These are phyloP conservation scores for Zaprionus lineosus DNA, from an alignment of 2,888 invertebrate species.

Conservation along the genomic window DNA sequence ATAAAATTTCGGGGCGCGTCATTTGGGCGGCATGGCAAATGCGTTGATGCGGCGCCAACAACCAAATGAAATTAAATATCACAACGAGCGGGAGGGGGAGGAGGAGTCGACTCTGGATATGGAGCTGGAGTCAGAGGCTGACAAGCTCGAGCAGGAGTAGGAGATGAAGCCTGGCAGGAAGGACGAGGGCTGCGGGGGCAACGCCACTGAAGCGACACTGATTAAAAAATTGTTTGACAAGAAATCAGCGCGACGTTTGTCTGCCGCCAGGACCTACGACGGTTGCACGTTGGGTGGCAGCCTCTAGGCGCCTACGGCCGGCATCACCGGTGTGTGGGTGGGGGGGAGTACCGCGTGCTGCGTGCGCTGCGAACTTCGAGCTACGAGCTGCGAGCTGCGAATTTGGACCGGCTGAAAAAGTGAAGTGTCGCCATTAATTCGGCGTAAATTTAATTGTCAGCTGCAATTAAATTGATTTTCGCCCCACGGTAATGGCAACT, in stretches of 20 bases:
- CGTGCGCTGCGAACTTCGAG: no score
- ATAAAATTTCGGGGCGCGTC: slow-evolving; percentile 27
- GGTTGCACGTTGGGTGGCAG: no score
- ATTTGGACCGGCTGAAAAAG: slow-evolving; percentile 29
- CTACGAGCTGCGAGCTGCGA: slow-evolving; percentile 1
- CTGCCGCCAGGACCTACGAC: slow-evolving; percentile 29
- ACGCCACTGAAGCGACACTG: slow-evolving; percentile 74
- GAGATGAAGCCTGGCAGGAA: neutral
- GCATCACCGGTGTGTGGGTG: no score
- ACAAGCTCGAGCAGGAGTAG: neutral
- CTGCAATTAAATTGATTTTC: slow-evolving; percentile 78
- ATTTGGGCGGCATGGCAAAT: slow-evolving; percentile 24
- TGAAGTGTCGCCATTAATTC: slow-evolving; percentile 72
- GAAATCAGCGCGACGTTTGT: slow-evolving; percentile 73
- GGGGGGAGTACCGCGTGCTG: no score
- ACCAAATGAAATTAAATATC: slow-evolving; percentile 66
- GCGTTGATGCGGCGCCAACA: slow-evolving; percentile 44
- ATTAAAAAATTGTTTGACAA: slow-evolving; percentile 79
- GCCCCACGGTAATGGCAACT: slow-evolving; percentile 38
- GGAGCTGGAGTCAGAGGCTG: no score
- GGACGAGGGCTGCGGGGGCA: slow-evolving; percentile 32
- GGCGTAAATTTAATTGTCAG: slow-evolving; percentile 77
- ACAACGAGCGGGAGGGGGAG: slow-evolving; percentile 10
- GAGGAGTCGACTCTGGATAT: neutral
- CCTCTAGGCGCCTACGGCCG: no score